Evolutionary conservation across 2,797 vertebrate genomes (phyloP), one percentile per base, ranked within the genome.

Genomic region (Sebastes glaucus): DNA sequence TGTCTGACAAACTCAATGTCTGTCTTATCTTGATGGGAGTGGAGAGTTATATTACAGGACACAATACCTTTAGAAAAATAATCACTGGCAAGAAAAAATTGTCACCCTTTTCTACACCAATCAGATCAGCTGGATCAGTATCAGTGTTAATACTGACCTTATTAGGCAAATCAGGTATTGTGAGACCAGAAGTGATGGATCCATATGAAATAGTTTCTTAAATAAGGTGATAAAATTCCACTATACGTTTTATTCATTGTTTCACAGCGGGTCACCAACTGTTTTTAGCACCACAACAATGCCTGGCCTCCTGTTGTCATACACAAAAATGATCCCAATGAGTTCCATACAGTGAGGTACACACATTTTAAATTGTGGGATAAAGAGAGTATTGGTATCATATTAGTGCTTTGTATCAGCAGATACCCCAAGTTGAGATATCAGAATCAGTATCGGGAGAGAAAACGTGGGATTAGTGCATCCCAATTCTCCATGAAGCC

Each of bases 1-100:
- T 30, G 27, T 56, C 28, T 3, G 32, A 88, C 60, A 73, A 74
- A 75, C 65, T 64, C 46, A 77, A 57, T 38, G n/a, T 77, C 35
- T 23, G 18, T 22, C 25, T 57, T 56, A 57, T 78, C 42, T 55
- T 20, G n/a, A 77, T 46, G 22, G 14, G 28, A 70, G 46, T 20
- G 30, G 25, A 7, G n/a, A 28, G 28, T 63, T 6, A 71, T 2
- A 77, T 76, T 61, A 42, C 25, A 49, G 32, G 42, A 55, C 27
- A 53, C 10, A 76, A 53, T 22, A 52, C 18, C 9, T 62, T 60
- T 8, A 28, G 32, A 25, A 20, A 23, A 60, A 25, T 14, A 30
- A 60, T 42, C 13, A 14, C 27, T 25, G 49, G 4, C 28, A 61
- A 28, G 16, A 4, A 25, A 11, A n/a, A 52, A 78, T 30, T 6